phyloP scores from a whole-genome alignment of 2,113 vertebrate genomes.

The Rousettus leschenaultii region DNA sequence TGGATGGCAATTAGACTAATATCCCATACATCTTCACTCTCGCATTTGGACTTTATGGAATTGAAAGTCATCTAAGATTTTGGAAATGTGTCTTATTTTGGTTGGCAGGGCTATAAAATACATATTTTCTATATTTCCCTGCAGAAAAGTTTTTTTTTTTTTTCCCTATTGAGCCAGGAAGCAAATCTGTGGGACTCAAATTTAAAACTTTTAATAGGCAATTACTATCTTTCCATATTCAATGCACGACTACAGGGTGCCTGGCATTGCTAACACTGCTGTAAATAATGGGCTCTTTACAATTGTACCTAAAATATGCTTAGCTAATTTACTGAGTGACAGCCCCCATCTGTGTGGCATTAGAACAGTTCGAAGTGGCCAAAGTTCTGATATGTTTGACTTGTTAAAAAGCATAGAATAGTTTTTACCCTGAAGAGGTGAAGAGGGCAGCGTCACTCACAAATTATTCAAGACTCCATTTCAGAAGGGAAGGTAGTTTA shows the following conservation, averaged over 20 bases:
- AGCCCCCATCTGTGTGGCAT: not conserved
- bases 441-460: not conserved
- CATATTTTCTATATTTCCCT: constrained; percentile 9
- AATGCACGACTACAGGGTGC: not conserved
- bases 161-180: not conserved
- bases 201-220: constrained; percentile 43
- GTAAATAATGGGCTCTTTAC: constrained; percentile 15
- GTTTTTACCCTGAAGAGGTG: not conserved
- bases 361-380: constrained; percentile 21
- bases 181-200: constrained; percentile 1
- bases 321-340: constrained; percentile 36
- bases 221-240: not conserved
- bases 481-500: not conserved
- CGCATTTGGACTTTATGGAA: constrained; percentile 4
- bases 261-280: not conserved
- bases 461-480: constrained; percentile 34
- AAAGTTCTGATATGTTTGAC: constrained; percentile 51
- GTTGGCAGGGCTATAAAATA: not conserved
- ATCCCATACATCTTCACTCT: not conserved
- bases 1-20: not conserved
- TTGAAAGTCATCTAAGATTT: constrained; percentile 14
- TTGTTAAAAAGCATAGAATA: constrained; percentile 14
- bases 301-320: constrained; percentile 27
- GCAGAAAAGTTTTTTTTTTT: not conserved
- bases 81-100: constrained; percentile 37